Base-by-base conservation (phyloP, 2,113 vertebrate genomes). In the Centrocercus urophasianus region DNA sequence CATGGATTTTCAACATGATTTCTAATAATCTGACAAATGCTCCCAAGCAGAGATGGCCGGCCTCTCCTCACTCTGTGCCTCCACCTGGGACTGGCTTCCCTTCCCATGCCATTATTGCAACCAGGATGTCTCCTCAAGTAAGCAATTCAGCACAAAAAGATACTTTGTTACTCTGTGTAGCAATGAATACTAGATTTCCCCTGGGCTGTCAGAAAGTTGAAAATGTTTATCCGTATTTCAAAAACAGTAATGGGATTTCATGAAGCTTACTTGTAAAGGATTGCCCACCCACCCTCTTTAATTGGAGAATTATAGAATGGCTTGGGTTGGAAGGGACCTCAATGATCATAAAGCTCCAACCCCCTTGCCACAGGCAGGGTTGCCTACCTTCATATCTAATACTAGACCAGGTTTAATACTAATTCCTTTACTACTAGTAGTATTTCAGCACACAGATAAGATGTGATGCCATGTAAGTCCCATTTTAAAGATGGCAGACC, bases 131-230 rank as follows among this genome's bases (percentile, higher is more conserved):
- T 97, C 88, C 89, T 66, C 70, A 43, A 71, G 65, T 43, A 82
- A 81, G 79, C 86, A 86, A 95, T 40, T 15, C 80, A 54, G 47
- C 65, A 93, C 30, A 36, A 93, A 93, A 89, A 95, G 13, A 50
- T 59, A 86, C 76, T 90, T 90, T 86, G 73, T 92, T 89, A 83
- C 70, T 64, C 69, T 56, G 59, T 30, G 40, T 66, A 40, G 42
- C 3, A 2, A 88, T 71, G 86, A 95, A 91, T 88, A 79, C 24
- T 22, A 54, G 75, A 79, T 93, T 70, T 90, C 76, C 69, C 79
- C 28, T 20, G 75, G 67, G 77, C 52, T 76, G 30, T 34, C 50
- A 69, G 32, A 34, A 88, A 90, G 48, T 10, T 9, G 43, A 74
- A 50, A 17, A 10, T 0, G 42, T 47, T 43, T 28, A 61, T 83